Evolutionary conservation across 2,888 invertebrate species (phyloP).

Genomic region (Phaonia tiefii): DNA sequence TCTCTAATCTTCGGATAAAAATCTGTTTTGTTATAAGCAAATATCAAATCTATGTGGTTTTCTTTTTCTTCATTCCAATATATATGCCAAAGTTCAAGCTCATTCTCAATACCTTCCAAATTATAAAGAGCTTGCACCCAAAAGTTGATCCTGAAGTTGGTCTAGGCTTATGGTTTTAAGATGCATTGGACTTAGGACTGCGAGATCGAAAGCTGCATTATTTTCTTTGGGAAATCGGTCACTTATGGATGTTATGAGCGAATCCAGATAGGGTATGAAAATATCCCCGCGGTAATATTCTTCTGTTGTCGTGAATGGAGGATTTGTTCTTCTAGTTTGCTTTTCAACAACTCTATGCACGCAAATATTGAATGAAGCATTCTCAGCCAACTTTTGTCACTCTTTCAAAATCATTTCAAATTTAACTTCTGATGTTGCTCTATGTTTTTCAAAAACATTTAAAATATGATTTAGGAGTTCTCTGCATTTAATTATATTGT

Average conservation of each 20-base stretch:
- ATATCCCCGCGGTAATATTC: background rate
- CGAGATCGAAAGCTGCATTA: background rate
- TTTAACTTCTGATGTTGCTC: background rate
- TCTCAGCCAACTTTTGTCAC: conserved; percentile 18
- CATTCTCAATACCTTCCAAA: too few relatives aligned
- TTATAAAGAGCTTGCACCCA: too few relatives aligned
- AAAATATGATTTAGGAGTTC: conserved; percentile 6
- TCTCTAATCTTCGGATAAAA: too few relatives aligned
- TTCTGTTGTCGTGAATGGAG: conserved; percentile 6
- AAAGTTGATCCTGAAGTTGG: too few relatives aligned
- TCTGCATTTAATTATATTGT: conserved; percentile 10
- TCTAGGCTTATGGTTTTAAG: too few relatives aligned
- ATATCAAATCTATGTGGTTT: too few relatives aligned
- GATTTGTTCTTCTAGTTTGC: conserved; percentile 18
- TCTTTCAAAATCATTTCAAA: conserved; percentile 11
- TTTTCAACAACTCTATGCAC: conserved; percentile 16
- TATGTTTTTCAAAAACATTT: conserved; percentile 22
- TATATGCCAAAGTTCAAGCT: too few relatives aligned
- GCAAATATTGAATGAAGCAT: background rate
- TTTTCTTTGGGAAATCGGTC: background rate
- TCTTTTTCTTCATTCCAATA: too few relatives aligned
- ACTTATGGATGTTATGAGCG: background rate
- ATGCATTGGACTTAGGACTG: background rate
- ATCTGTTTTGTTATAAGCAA: too few relatives aligned
- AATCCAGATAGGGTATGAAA: background rate